Conservation (phyloP, 2,113 vertebrate species). For the Labeo catla region DNA sequence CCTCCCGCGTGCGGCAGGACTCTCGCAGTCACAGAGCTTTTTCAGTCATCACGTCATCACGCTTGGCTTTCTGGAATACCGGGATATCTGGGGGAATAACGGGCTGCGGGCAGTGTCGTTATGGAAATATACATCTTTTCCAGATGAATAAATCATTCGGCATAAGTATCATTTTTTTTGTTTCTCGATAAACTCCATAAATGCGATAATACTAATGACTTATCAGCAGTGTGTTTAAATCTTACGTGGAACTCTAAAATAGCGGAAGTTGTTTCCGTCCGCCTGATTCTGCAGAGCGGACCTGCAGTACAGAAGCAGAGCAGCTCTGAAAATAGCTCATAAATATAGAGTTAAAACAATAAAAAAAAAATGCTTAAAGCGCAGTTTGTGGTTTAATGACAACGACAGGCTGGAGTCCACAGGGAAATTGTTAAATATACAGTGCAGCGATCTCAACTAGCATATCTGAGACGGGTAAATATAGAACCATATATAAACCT, state of each 20-base stretch:
- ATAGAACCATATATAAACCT: neutral
- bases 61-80: neutral
- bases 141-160: neutral
- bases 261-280: constrained; percentile 7
- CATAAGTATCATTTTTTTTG: neutral
- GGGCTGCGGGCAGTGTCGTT: neutral
- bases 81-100: neutral
- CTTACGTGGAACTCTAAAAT: neutral
- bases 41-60: constrained; percentile 14
- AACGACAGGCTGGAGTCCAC: neutral
- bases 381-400: neutral
- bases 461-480: constrained; percentile 7
- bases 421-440: too few species aligned
- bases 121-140: neutral
- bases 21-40: neutral
- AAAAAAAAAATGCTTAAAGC: neutral
- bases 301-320: neutral
- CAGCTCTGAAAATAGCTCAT: neutral
- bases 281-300: neutral
- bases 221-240: neutral
- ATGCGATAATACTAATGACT: neutral
- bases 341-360: neutral
- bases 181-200: neutral
- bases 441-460: neutral
- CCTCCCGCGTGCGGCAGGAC: constrained; percentile 35